Evolutionary conservation across 2,113 vertebrate species (phyloP).

Genomic region (Haemorhous mexicanus): DNA sequence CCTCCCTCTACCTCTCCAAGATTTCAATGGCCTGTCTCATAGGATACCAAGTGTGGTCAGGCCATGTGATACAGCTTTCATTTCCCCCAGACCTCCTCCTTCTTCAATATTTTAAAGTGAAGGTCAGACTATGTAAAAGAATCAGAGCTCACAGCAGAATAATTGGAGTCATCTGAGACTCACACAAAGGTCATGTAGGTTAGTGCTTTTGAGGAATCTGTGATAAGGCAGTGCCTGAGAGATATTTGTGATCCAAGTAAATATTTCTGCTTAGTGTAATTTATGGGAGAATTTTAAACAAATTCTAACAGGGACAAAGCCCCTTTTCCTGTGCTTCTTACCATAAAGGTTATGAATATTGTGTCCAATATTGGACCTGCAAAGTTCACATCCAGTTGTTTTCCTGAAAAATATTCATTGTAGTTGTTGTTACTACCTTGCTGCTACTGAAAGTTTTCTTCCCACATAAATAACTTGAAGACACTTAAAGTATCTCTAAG

Average conservation of each 20-base stretch:
- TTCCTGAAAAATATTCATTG: background rate
- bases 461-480: background rate
- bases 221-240: constrained; percentile 3
- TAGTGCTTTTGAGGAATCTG: constrained; percentile 25
- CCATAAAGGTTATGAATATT: background rate
- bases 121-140: constrained; percentile 42
- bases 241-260: background rate
- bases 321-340: background rate
- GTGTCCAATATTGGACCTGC: background rate
- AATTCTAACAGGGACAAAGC: background rate
- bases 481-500: background rate
- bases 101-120: constrained; percentile 52
- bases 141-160: constrained; percentile 54
- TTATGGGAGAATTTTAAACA: constrained; percentile 20
- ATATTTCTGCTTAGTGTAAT: constrained; percentile 7
- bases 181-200: constrained; percentile 18
- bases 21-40: background rate
- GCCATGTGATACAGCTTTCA: constrained; percentile 30
- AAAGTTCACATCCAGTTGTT: background rate
- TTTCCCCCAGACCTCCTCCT: constrained; percentile 18
- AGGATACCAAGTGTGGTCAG: background rate
- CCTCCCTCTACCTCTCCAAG: background rate
- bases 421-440: background rate
- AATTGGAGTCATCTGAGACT: constrained; percentile 17
- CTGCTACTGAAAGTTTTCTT: background rate